Evolutionary conservation across 2,888 invertebrate genomes (phyloP).

Genomic region (Dryocosmus kuriphilus): DNA sequence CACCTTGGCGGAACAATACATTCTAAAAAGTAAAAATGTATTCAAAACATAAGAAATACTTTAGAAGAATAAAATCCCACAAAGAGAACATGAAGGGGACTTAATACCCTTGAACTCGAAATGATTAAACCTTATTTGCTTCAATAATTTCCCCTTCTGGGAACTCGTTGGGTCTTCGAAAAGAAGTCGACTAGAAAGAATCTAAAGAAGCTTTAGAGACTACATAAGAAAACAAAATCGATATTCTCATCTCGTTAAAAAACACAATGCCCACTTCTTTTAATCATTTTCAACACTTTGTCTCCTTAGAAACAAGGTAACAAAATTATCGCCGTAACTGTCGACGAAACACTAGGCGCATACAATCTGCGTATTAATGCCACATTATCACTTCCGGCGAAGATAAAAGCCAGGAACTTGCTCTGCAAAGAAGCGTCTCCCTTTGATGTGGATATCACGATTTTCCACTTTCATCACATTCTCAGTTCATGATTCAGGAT

Average conservation of each 20-base stretch:
- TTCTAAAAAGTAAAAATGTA: not conserved
- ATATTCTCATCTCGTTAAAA: not conserved
- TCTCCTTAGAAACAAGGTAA: not conserved
- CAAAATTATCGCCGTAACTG: constrained; percentile 11
- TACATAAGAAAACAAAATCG: not conserved
- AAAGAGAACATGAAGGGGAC: not conserved
- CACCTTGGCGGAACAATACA: not conserved
- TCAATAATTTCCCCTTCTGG: constrained; percentile 31
- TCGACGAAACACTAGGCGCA: constrained; percentile 31
- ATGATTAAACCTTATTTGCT: constrained; percentile 26
- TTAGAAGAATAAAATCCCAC: not conserved
- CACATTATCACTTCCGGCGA: constrained; percentile 56
- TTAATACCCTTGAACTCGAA: constrained; percentile 24
- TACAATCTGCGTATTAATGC: constrained; percentile 36
- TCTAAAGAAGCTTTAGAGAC: not conserved
- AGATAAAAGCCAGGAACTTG: constrained; percentile 45
- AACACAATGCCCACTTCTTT: not conserved
- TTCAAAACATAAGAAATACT: not conserved
- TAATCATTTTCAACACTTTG: constrained; percentile 3
- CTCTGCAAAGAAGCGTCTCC: constrained; percentile 23
- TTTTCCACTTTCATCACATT: constrained; percentile 40
- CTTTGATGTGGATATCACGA: constrained; percentile 28
- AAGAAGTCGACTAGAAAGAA: not conserved
- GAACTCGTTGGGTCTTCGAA: not conserved
- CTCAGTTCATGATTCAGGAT: not conserved